Evolutionary conservation across 2,113 vertebrate genomes (phyloP).

Genomic region (Anoplopoma fimbria): DNA sequence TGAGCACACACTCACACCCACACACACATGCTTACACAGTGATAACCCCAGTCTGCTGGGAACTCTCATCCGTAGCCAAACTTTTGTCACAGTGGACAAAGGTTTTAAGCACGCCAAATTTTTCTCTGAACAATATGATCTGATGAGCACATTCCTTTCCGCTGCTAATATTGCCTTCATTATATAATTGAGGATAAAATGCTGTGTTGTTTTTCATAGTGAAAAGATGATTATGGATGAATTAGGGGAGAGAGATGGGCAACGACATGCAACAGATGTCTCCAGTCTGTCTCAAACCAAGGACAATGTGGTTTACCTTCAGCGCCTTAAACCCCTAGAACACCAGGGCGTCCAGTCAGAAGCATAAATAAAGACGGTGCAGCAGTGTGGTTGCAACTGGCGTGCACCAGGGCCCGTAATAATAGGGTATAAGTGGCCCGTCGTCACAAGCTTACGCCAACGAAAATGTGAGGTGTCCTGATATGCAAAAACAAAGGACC

Average conservation of each 20-base stretch:
- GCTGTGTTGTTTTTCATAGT: background rate
- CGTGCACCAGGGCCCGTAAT: background rate
- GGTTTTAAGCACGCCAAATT: constrained; percentile 32
- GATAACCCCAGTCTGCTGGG: constrained; percentile 52
- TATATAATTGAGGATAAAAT: constrained; percentile 31
- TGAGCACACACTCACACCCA: constrained; percentile 33
- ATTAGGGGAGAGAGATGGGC: no score
- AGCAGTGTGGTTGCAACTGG: background rate
- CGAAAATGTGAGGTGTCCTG: background rate
- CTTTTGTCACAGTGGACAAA: constrained; percentile 65
- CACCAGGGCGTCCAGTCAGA: no score
- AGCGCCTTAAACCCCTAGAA: background rate
- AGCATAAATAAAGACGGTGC: no score
- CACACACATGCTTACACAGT: background rate
- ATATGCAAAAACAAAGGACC: background rate
- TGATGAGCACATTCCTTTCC: constrained; percentile 64
- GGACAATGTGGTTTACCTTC: background rate
- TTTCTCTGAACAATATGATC: constrained; percentile 19
- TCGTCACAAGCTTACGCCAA: no score
- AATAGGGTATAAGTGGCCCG: no score
- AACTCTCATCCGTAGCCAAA: constrained; percentile 56
- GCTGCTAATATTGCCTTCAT: constrained; percentile 17
- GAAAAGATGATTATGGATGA: background rate
- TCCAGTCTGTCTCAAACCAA: background rate
- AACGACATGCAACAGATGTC: background rate